Percentiles rank a stretch among this genome's conserved stretches.
Conservation (phyloP, 1,140 invertebrate species). For the Steinernema feltiae region DNA sequence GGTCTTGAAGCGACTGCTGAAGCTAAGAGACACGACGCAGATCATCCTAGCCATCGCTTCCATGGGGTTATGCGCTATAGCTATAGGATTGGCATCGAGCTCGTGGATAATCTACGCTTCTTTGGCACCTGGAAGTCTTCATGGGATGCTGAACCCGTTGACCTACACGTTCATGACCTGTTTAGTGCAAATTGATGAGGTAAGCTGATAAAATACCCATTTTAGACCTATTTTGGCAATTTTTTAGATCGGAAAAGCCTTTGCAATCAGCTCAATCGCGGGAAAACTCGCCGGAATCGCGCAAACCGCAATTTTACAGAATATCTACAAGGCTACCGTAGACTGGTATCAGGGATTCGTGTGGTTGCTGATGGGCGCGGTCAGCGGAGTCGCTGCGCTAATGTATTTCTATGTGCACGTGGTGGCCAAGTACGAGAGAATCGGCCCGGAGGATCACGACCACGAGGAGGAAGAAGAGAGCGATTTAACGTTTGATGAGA, state of each 20-base stretch:
- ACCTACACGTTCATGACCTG: slow-evolving; percentile 43
- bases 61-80: slow-evolving; percentile 39
- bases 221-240: background rate
- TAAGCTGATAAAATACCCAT: slow-evolving; percentile 15
- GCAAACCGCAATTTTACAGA: slow-evolving; percentile 40
- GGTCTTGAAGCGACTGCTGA: slow-evolving; percentile 35
- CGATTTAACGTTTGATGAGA: too few species aligned
- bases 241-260: slow-evolving; percentile 41
- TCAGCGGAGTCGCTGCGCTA: slow-evolving; percentile 23
- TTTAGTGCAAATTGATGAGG: slow-evolving; percentile 38
- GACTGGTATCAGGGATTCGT: slow-evolving; percentile 43
- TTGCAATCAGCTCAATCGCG: slow-evolving; percentile 39
- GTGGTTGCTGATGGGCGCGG: slow-evolving; percentile 35
- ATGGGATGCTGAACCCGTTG: slow-evolving; percentile 41
- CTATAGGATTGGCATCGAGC: slow-evolving; percentile 39
- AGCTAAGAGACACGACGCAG: slow-evolving; percentile 39
- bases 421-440: slow-evolving; percentile 27
- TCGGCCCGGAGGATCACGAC: slow-evolving; percentile 23
- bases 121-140: slow-evolving; percentile 38
- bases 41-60: slow-evolving; percentile 18
- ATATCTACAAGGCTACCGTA: slow-evolving; percentile 40
- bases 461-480: background rate
- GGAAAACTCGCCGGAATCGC: slow-evolving; percentile 36
- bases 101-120: slow-evolving; percentile 44
- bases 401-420: slow-evolving; percentile 32